These are phyloP conservation scores for Nemoura dubitans DNA, from an alignment of 2,888 invertebrate species.

Conservation along the genomic window DNA sequence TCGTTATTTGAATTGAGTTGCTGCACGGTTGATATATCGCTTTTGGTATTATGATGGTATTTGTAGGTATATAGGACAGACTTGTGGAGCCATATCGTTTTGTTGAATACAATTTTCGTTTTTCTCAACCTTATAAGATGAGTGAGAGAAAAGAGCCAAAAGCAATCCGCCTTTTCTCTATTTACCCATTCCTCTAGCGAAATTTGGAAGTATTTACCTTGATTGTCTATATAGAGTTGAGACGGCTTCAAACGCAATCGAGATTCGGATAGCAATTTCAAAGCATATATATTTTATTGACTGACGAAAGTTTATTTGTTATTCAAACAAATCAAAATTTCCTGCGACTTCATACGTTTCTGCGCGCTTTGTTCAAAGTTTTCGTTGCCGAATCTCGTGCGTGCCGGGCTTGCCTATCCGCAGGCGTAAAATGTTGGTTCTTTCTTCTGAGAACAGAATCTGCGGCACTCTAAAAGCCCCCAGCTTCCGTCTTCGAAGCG, in stretches of 20 bases:
- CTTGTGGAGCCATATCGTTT: neutral
- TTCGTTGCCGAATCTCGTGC: neutral
- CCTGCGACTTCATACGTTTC: neutral
- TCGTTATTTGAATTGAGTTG: too few relatives aligned
- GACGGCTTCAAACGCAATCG: neutral
- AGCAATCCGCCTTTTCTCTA: neutral
- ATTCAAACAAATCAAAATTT: neutral
- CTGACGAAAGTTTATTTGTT: conserved; percentile 4
- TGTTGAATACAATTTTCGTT: neutral
- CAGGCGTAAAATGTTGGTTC: too few relatives aligned
- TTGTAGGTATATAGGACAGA: too few relatives aligned
- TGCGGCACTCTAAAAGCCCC: neutral
- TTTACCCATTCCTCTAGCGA: neutral
- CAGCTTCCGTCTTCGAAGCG: neutral
- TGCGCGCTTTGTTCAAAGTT: neutral
- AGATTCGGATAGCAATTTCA: neutral
- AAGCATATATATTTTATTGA: neutral
- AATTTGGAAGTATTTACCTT: neutral
- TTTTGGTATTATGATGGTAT: too few relatives aligned
- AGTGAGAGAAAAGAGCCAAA: neutral
- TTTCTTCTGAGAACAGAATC: neutral
- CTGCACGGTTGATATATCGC: too few relatives aligned
- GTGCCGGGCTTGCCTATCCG: too few relatives aligned
- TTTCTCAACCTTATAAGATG: neutral
- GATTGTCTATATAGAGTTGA: too few relatives aligned